These are phyloP conservation scores for Hirudo medicinalis DNA, from an alignment of 1,140 invertebrate species.

Conservation along the genomic window DNA sequence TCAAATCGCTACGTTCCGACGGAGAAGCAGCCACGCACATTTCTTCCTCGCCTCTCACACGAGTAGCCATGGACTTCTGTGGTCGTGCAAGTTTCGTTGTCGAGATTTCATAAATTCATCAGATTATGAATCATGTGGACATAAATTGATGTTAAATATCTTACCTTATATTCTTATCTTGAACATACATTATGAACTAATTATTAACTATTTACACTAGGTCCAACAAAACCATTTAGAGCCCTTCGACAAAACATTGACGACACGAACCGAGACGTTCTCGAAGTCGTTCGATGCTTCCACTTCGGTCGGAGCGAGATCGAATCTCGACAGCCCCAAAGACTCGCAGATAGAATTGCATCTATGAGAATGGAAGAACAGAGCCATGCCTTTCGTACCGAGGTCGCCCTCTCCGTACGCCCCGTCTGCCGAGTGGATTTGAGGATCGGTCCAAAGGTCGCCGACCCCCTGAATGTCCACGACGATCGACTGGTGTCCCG, in stretches of 20 bases:
- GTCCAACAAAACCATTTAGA: not conserved
- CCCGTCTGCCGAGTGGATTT: conserved; percentile 48
- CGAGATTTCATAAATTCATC: no score
- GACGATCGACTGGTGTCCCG: conserved; percentile 49
- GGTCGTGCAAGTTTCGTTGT: no score
- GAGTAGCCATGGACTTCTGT: conserved; percentile 29
- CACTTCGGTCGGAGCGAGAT: conserved; percentile 42
- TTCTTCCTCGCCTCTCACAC: conserved; percentile 40
- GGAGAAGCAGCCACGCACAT: conserved; percentile 37
- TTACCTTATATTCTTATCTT: no score
- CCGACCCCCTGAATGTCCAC: conserved; percentile 55
- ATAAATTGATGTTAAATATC: no score
- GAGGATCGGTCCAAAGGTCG: conserved; percentile 52
- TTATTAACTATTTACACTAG: not conserved
- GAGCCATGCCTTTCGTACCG: conserved; percentile 49
- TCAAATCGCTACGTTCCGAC: conserved; percentile 30
- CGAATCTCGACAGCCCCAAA: conserved; percentile 46
- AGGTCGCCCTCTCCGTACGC: conserved; percentile 50
- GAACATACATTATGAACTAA: no score
- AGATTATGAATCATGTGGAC: no score
- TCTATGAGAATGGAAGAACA: conserved; percentile 50
- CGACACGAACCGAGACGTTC: conserved; percentile 25
- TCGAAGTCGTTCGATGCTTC: conserved; percentile 25
- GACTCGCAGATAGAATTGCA: conserved; percentile 49
- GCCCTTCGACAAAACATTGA: not conserved